Evolutionary conservation across 2,797 vertebrate genomes (phyloP).

Genomic region (Anisognathus igniventris): DNA sequence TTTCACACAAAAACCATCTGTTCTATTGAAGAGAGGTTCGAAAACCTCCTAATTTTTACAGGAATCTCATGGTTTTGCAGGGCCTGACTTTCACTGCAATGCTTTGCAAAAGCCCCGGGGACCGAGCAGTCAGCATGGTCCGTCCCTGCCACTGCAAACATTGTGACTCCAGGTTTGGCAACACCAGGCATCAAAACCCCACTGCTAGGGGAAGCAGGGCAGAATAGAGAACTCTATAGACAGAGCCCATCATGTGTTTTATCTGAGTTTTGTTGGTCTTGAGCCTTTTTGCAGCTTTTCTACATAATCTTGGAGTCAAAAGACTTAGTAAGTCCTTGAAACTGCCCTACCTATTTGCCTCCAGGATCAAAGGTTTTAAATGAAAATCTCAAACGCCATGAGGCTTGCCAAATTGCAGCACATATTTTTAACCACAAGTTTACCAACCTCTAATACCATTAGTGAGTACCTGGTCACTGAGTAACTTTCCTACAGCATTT

Average conservation of each 20-base stretch:
- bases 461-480: neutral
- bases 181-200: neutral
- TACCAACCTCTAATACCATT: neutral
- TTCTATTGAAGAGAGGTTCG: neutral
- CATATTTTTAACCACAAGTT: neutral
- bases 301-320: neutral
- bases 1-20: neutral
- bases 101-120: neutral
- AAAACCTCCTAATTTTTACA: neutral
- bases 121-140: fast-evolving
- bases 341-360: neutral
- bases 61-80: neutral
- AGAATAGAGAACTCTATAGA: neutral
- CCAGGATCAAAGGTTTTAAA: neutral
- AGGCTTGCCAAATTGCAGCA: neutral
- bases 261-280: neutral
- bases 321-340: neutral
- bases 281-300: neutral
- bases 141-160: neutral
- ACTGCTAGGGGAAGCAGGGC: neutral
- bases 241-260: fast-evolving
- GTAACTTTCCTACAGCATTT: neutral
- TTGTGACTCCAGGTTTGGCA: neutral
- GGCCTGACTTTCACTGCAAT: neutral
- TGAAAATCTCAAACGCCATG: fast-evolving